Evolutionary conservation across 1,140 invertebrate genomes (phyloP).

Genomic region (Plutomurus gul): DNA sequence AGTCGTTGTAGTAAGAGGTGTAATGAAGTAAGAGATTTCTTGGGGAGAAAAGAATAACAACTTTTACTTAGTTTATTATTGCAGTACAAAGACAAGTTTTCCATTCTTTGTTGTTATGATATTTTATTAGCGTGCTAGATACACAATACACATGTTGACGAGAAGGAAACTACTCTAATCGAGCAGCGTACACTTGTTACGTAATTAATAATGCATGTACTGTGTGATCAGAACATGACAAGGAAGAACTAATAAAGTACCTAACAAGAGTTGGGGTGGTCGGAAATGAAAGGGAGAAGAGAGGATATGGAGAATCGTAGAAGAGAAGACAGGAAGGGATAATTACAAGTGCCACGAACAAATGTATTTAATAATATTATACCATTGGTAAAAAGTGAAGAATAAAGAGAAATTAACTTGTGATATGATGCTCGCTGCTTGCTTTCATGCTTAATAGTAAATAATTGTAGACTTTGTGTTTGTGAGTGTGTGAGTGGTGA

Average conservation of each 20-base stretch:
- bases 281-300: slow-evolving; percentile 19
- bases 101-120: slow-evolving; percentile 1
- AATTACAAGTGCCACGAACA: slow-evolving; percentile 5
- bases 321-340: not conserved
- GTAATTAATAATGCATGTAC: slow-evolving; percentile 12
- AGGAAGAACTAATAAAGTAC: not conserved
- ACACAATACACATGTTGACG: not conserved
- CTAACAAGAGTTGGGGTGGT: not conserved
- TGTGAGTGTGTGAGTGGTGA: not conserved
- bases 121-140: too few species aligned
- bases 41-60: slow-evolving; percentile 22
- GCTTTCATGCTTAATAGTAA: not conserved
- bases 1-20: not conserved
- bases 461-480: not conserved
- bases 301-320: not conserved
- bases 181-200: not conserved
- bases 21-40: slow-evolving; percentile 26
- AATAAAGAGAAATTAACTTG: slow-evolving; percentile 11
- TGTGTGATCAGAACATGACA: not conserved
- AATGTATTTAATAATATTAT: slow-evolving; percentile 18
- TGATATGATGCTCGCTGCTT: not conserved
- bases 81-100: slow-evolving; percentile 5
- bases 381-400: slow-evolving; percentile 11
- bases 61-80: slow-evolving; percentile 26
- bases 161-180: not conserved